Evolutionary conservation across 2,888 invertebrate genomes (phyloP), one percentile per base, ranked within the genome.

Genomic region (Bellardia bayeri): DNA sequence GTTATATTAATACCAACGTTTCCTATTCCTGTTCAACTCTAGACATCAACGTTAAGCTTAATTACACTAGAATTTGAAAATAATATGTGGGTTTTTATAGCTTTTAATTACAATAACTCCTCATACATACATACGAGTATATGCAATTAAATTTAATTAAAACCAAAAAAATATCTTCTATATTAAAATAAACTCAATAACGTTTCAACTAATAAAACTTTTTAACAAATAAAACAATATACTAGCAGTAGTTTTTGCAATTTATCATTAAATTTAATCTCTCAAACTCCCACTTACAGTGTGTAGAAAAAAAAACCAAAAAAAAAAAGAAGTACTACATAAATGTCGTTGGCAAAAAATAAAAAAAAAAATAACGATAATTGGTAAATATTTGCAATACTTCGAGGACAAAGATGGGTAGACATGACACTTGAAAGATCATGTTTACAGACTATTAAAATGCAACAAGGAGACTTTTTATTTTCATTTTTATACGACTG

Each of bases 381-480:
- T 81, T 85, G 80, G 69, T 85, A 81, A 85, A 85, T 81, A 85
- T 85, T 85, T 85, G 80, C 80, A 37, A 80, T 75, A 72, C 54
- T 74, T 79, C 9, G 64, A 87, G 82, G 58, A 82, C 85, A 78
- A 56, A 68, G 74, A 75, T 72, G 61, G 74, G 54, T 82, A 82
- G 78, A 74, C 87, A 82, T 79, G 85, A 79, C 82, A 78, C 84
- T 85, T 87, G 81, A 87, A 85, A 79, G 87, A 87, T 87, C 87
- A 87, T 87, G 87, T 87, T 87, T 85, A 87, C 87, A 85, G 78
- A 82, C 87, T 85, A 87, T 87, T 87, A 87, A 87, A 84, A 72
- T 68, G 37, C 54, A 72, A 74, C 68, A 64, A 58, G 58, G 23
- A 6, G 7, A 45, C n/a, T 56, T 56, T 66, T 71, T 74, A 37